Conservation (phyloP, 64 coral and sea anemone genomes). For the Actinia equina region DNA sequence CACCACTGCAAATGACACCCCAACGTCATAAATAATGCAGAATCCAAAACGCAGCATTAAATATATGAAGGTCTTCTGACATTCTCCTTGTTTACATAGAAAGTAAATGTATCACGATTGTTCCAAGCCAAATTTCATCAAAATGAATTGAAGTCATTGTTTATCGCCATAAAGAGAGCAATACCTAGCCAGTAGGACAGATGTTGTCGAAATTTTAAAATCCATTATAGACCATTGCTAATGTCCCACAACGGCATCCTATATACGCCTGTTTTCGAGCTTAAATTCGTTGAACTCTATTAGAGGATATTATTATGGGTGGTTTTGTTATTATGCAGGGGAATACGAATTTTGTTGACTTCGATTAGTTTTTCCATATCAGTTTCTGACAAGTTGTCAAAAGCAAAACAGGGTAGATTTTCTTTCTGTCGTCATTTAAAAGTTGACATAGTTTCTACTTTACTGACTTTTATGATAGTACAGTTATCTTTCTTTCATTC, state of each 20-base stretch:
- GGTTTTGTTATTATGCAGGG: not conserved
- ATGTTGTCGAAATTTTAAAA: not conserved
- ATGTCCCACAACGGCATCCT: slow-evolving; percentile 4
- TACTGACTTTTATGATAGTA: too few species aligned
- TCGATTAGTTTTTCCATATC: not conserved
- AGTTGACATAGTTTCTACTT: too few species aligned
- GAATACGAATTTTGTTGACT: not conserved
- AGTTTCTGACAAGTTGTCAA: not conserved
- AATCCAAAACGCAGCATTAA: not conserved
- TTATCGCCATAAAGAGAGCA: not conserved
- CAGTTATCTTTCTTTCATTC: too few species aligned
- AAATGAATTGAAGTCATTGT: not conserved
- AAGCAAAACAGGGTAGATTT: not conserved
- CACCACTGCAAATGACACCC: not conserved
- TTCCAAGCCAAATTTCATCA: not conserved
- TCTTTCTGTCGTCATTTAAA: not conserved
- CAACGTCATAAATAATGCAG: slow-evolving; percentile 10
- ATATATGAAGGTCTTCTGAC: not conserved
- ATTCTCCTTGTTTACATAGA: not conserved
- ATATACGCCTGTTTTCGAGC: not conserved
- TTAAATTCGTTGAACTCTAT: not conserved
- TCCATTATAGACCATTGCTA: slow-evolving; percentile 6
- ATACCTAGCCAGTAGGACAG: not conserved
- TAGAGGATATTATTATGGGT: not conserved
- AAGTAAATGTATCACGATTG: not conserved